phyloP scores from a whole-genome alignment of 1,140 invertebrate genomes.

The Camponotus vicinus region DNA sequence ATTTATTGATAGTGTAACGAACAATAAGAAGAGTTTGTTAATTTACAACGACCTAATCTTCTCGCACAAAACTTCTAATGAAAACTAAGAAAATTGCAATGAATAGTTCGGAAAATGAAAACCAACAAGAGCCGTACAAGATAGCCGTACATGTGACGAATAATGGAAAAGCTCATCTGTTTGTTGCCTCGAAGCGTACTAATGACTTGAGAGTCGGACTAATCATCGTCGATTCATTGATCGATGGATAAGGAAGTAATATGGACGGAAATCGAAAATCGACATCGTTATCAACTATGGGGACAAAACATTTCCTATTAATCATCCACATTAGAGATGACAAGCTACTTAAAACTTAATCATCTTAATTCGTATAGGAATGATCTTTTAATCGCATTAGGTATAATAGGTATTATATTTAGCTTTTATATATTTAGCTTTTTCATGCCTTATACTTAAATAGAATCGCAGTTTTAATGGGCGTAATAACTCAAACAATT shows the following conservation, averaged over 20 bases:
- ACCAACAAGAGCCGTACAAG: slow-evolving; percentile 28
- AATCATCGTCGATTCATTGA: slow-evolving; percentile 80
- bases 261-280: slow-evolving; percentile 62
- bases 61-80: slow-evolving; percentile 44
- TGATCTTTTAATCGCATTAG: background rate
- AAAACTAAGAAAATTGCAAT: slow-evolving; percentile 18
- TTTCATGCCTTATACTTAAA: background rate
- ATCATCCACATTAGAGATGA: background rate
- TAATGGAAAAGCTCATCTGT: slow-evolving; percentile 77
- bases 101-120: slow-evolving; percentile 58
- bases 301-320: slow-evolving; percentile 45
- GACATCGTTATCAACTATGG: slow-evolving; percentile 52
- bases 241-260: slow-evolving; percentile 71
- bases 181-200: slow-evolving; percentile 78
- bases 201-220: slow-evolving; percentile 77
- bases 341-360: slow-evolving; percentile 21
- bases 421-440: background rate
- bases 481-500: background rate
- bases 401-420: background rate
- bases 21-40: slow-evolving; percentile 64
- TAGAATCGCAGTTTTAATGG: background rate
- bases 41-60: slow-evolving; percentile 62
- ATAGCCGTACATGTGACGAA: slow-evolving; percentile 78
- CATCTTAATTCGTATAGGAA: slow-evolving; percentile 20
- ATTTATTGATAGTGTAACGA: background rate